Conservation (phyloP, 2,888 invertebrate species). For the Drymonia ruficornis region DNA sequence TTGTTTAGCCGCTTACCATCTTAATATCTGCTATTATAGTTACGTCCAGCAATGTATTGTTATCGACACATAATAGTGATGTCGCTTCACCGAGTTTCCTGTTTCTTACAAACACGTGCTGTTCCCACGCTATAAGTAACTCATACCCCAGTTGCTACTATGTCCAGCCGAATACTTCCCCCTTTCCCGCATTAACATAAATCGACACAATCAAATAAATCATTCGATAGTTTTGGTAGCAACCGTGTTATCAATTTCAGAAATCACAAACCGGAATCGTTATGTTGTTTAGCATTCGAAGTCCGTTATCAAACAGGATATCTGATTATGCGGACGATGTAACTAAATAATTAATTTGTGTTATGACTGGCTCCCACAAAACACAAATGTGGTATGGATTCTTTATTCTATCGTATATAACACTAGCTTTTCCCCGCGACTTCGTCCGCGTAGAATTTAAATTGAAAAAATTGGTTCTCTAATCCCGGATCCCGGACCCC, state of each 20-base stretch:
- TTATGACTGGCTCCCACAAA: no score
- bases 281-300: neutral
- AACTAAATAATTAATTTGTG: neutral
- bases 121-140: no score
- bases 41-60: neutral
- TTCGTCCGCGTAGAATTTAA: no score
- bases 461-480: no score
- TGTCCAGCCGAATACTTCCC: neutral
- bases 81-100: no score
- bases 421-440: no score
- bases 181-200: neutral
- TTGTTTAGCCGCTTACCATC: neutral
- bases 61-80: no score
- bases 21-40: no score
- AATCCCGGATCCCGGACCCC: no score
- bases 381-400: neutral
- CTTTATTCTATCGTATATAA: no score
- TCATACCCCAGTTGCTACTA: no score
- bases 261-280: neutral
- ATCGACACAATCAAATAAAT: neutral
- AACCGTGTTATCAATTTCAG: neutral
- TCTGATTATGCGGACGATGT: neutral
- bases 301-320: conserved; percentile 1
- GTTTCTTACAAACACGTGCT: no score
- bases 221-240: neutral